These are phyloP conservation scores for Andinoacara biseriatus DNA, from an alignment of 2,113 vertebrate species.

Conservation along the genomic window DNA sequence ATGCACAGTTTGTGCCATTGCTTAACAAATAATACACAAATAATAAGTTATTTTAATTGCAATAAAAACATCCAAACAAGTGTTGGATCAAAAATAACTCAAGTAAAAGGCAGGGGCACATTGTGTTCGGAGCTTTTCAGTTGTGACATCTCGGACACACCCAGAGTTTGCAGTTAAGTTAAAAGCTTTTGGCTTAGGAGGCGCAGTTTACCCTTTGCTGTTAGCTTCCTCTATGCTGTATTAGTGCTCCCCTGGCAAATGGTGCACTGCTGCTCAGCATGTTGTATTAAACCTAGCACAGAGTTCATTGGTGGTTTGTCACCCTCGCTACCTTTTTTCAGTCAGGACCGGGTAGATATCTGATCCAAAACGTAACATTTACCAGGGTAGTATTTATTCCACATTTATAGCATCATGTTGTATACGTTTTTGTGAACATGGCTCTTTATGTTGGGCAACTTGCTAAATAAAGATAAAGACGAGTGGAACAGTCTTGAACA, in stretches of 20 bases:
- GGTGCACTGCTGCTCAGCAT: not conserved
- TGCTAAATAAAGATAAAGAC: not conserved
- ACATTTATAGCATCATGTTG: not conserved
- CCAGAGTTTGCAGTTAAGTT: not conserved
- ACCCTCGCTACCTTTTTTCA: not conserved
- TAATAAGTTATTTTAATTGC: not conserved
- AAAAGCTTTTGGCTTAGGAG: not conserved
- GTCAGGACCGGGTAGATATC: not conserved
- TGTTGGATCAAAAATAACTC: not conserved
- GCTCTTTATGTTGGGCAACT: constrained; percentile 9
- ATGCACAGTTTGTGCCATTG: not conserved
- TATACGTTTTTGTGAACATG: not conserved
- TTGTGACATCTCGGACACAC: not conserved
- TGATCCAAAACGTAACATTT: not conserved
- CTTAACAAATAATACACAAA: not conserved
- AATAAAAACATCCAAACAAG: not conserved
- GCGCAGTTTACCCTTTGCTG: not conserved
- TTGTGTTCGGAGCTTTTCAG: not conserved
- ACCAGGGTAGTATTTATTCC: not conserved
- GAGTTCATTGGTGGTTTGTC: not conserved
- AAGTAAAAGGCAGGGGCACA: fast-evolving
- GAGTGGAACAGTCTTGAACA: not conserved
- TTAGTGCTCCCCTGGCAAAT: not conserved
- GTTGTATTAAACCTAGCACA: not conserved
- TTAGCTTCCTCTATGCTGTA: not conserved